Percentiles rank a stretch among this genome's conserved stretches.
Evolutionary conservation across 1,140 invertebrate species (phyloP).

Genomic region (Andricus grossulariae): DNA sequence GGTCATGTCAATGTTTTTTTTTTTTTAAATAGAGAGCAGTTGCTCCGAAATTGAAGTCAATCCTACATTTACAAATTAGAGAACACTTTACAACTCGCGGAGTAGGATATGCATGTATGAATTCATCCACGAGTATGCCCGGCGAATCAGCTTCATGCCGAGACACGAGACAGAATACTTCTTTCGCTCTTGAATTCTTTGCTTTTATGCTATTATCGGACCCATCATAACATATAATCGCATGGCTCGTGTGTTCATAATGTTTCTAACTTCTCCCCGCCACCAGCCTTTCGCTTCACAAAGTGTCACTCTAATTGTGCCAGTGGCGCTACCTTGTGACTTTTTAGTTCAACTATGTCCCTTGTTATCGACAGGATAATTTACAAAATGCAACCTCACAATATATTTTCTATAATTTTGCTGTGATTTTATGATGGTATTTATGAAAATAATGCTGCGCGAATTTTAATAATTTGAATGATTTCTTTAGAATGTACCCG

Average conservation of each 20-base stretch:
- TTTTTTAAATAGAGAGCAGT: not conserved
- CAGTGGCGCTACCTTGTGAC: no score
- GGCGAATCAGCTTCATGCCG: not conserved
- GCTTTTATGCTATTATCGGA: slow-evolving; percentile 4
- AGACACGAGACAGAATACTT: not conserved
- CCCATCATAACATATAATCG: not conserved
- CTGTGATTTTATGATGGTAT: no score
- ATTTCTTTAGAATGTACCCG: no score
- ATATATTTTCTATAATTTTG: no score
- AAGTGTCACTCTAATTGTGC: no score
- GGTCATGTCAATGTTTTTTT: not conserved
- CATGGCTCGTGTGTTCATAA: not conserved
- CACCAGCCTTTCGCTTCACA: not conserved
- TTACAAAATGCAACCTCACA: no score
- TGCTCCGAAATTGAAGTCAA: not conserved
- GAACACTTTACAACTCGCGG: not conserved
- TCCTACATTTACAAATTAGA: not conserved
- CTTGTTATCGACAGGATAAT: no score
- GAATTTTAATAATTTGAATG: no score
- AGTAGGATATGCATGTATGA: not conserved
- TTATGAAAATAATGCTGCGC: no score
- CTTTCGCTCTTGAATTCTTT: slow-evolving; percentile 6
- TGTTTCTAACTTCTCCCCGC: slow-evolving; percentile 18
- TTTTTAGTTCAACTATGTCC: no score
- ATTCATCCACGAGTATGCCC: not conserved